Conservation (phyloP, 2,113 vertebrate genomes). For the Strigops habroptila region DNA sequence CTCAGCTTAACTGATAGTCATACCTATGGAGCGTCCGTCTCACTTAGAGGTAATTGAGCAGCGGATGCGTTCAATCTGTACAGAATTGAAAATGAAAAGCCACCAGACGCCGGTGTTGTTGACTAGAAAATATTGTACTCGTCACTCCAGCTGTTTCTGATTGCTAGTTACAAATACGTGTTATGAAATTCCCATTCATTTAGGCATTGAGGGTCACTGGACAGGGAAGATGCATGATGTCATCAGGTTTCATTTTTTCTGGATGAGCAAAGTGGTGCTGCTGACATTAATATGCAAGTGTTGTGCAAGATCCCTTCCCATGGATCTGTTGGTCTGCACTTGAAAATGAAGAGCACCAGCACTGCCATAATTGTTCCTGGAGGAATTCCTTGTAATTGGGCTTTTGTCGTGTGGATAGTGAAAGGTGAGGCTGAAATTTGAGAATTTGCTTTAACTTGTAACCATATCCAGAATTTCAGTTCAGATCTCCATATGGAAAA, state of each 20-base stretch:
- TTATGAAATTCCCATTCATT: constrained; percentile 8
- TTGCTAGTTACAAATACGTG: neutral
- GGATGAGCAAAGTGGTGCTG: neutral
- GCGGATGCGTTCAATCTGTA: accelerated
- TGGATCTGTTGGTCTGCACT: neutral
- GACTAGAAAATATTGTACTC: neutral
- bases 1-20: neutral
- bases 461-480: neutral
- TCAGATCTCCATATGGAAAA: neutral
- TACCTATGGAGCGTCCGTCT: neutral
- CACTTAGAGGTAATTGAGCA: neutral
- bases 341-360: neutral
- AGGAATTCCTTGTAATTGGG: neutral
- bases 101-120: neutral
- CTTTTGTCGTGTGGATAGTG: neutral
- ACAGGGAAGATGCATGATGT: neutral
- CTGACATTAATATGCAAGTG: neutral
- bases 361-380: neutral
- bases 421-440: constrained; percentile 1
- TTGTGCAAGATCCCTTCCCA: neutral
- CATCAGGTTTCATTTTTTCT: neutral
- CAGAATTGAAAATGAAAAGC: neutral
- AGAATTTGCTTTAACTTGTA: neutral
- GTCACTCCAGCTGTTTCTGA: neutral
- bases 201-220: neutral